Evolutionary conservation across 2,797 vertebrate genomes (phyloP).

Genomic region (Gymnothorax javanicus): DNA sequence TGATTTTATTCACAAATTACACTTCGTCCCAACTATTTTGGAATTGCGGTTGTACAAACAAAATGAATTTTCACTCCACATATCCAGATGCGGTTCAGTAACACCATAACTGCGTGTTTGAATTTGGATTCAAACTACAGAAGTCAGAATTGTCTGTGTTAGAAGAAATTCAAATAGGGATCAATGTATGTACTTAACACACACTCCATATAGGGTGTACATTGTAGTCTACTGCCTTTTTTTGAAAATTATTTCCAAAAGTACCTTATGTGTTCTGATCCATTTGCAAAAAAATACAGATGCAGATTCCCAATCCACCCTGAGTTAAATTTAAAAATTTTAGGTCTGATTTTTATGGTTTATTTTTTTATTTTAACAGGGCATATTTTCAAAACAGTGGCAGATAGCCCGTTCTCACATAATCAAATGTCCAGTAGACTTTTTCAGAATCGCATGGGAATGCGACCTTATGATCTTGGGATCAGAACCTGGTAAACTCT

Average conservation of each 20-base stretch:
- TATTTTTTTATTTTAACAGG: conserved; percentile 47
- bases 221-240: no score
- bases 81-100: background rate
- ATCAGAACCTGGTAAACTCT: background rate
- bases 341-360: no score
- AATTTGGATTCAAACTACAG: background rate
- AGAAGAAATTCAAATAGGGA: background rate
- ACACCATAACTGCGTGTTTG: background rate
- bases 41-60: no score
- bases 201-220: no score
- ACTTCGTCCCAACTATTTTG: no score
- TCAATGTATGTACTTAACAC: no score
- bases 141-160: background rate
- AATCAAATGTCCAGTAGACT: conserved; percentile 45
- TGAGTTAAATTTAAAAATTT: no score
- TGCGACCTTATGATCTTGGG: conserved; percentile 42
- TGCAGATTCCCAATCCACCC: background rate
- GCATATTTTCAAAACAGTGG: conserved; percentile 62
- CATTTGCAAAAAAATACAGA: background rate
- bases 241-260: background rate
- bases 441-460: conserved; percentile 37
- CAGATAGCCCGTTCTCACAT: conserved; percentile 56
- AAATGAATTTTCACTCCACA: background rate
- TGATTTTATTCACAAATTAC: no score
- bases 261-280: background rate